A percentile compares a stretch with the other conserved stretches of the same genome.
These are phyloP conservation scores for Morone saxatilis DNA, from an alignment of 2,113 vertebrate genomes.

Conservation along the genomic window DNA sequence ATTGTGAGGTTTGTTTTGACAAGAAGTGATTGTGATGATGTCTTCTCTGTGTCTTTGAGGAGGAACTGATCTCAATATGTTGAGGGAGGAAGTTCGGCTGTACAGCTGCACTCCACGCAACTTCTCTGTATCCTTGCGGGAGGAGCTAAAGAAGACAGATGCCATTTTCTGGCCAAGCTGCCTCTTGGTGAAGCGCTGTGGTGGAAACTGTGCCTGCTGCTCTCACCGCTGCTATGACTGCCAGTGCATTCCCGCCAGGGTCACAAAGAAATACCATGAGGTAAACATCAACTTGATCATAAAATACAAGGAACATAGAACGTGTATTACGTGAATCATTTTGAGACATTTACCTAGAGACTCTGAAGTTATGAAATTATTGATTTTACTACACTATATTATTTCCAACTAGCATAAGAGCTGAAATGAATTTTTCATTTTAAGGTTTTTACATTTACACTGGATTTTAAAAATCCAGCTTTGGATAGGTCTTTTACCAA, in stretches of 20 bases:
- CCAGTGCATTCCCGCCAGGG: slow-evolving; percentile 91
- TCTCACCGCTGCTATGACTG: slow-evolving; percentile 92
- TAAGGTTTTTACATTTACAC: too few species aligned
- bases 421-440: not conserved
- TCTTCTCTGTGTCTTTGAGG: slow-evolving; percentile 75
- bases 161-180: slow-evolving; percentile 98
- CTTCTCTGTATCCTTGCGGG: slow-evolving; percentile 93
- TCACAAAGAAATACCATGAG: slow-evolving; percentile 96
- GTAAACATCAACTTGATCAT: slow-evolving; percentile 71
- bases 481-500: not conserved
- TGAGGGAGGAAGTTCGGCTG: slow-evolving; percentile 93
- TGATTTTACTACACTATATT: not conserved
- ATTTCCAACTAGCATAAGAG: not conserved
- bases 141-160: slow-evolving; percentile 95
- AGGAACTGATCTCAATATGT: slow-evolving; percentile 92
- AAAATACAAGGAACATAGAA: not conserved
- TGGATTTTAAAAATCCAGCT: not conserved
- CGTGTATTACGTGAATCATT: not conserved
- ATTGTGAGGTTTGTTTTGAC: not conserved
- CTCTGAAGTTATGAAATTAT: too few species aligned
- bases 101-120: slow-evolving; percentile 98
- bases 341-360: not conserved
- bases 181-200: slow-evolving; percentile 96
- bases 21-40: not conserved
- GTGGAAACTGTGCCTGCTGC: slow-evolving; percentile 98